Conservation (phyloP, 2,113 vertebrate species). For the Pleuronectes platessa region DNA sequence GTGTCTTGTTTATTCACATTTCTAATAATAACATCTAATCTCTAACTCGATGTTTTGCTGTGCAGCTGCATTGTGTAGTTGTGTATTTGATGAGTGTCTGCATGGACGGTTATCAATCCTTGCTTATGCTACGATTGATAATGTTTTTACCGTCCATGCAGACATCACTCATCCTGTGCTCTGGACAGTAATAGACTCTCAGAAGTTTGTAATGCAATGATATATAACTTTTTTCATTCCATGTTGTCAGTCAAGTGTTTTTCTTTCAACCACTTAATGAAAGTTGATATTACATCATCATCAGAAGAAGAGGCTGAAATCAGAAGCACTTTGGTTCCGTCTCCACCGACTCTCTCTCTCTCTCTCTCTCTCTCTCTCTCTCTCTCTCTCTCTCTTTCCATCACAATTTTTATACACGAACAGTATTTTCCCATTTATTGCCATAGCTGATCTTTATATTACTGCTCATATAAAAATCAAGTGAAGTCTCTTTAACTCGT, state of each 20-base stretch:
- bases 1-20: too few relatives aligned
- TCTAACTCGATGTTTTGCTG: too few relatives aligned
- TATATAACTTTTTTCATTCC: too few relatives aligned
- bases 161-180: not conserved
- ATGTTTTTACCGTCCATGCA: too few relatives aligned
- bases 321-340: not conserved
- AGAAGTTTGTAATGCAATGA: not conserved
- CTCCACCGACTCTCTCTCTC: not conserved
- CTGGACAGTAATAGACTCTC: not conserved
- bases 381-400: not conserved
- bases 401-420: conserved; percentile 14
- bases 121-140: too few relatives aligned
- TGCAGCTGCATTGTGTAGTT: too few relatives aligned
- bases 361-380: not conserved
- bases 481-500: conserved; percentile 12
- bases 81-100: too few relatives aligned
- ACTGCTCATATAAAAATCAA: conserved; percentile 18
- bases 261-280: not conserved
- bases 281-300: not conserved
- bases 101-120: too few relatives aligned
- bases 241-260: too few relatives aligned
- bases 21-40: too few relatives aligned
- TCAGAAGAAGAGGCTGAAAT: not conserved
- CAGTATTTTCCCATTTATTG: conserved; percentile 40
- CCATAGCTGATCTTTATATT: conserved; percentile 25